Conservation (phyloP, 2,888 invertebrate genomes). For the Rhagonycha fulva region DNA sequence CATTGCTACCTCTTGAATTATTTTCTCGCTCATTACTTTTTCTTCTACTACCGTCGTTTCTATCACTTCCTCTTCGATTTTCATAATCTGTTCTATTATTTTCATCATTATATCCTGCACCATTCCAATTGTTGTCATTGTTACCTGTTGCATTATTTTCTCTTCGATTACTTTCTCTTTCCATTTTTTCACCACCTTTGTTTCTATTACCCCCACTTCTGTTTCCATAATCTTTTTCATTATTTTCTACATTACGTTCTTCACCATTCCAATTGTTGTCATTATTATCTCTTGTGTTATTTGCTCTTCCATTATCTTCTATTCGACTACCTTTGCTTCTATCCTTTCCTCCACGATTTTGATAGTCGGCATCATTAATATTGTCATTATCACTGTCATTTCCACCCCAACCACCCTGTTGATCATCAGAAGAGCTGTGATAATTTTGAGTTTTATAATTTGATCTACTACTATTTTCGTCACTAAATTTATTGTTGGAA, state of each 20-base stretch:
- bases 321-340: conserved; percentile 15
- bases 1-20: no score
- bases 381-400: conserved; percentile 22
- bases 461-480: no score
- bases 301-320: conserved; percentile 31
- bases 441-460: no score
- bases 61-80: no score
- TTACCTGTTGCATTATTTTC: neutral
- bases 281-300: conserved; percentile 5
- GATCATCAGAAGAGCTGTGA: no score
- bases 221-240: conserved; percentile 29
- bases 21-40: no score
- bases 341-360: conserved; percentile 23
- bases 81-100: no score
- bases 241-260: no score
- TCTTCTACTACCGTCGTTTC: neutral
- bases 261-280: no score
- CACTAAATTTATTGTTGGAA: no score
- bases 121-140: neutral
- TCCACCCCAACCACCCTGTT: no score
- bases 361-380: conserved; percentile 28
- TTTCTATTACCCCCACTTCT: conserved; percentile 27
- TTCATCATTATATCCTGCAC: no score
- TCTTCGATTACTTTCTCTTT: conserved; percentile 27
- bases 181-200: conserved; percentile 11